Evolutionary conservation across 2,888 invertebrate species (phyloP), one percentile per base, ranked within the genome.

Genomic region (Zygogramma bicolorata): DNA sequence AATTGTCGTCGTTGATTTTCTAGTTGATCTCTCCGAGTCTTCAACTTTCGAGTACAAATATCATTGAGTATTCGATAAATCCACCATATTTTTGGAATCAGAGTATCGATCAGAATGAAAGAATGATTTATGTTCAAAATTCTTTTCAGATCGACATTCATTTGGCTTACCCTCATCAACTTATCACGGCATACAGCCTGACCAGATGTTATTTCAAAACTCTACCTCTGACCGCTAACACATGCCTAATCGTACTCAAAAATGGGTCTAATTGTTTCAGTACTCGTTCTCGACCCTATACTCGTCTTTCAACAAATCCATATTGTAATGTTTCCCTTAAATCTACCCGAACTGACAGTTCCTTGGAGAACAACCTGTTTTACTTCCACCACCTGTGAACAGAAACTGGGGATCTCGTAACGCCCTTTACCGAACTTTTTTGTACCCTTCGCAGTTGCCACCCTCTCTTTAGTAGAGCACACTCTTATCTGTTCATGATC

Each of bases 401-500:
- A 25, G 22, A 53, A 27, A 53, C n/a, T 53, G 27, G 53, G 53
- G 22, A 25, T 53, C 53, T 25, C 25, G 58, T 65, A 59, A 65
- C 69, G 76, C 74, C 74, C 74, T 65, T 71, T 53, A 70, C 71
- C 71, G 59, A 69, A 62, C n/a, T 69, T 38, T 53, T 42, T 59
- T 60, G 38, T 68, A 68, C 70, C 69, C 66, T 66, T 74, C 68
- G 69, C 61, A 66, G 62, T 65, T 63, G 57, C 69, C 75, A 72
- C 74, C 74, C 74, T 75, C 71, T 66, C 70, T 68, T 67, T 49
- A 65, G 65, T 68, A 67, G 67, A 70, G 57, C 74, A 71, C 53
- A 53, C 53, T 25, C 67, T 70, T 70, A 70, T 70, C 70, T 38
- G 71, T 62, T 53, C 69, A 69, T 73, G 73, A 77, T 77, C 74